These are phyloP conservation scores for Chondrilla cf. caribensis DNA, from an alignment of 37 sponge, comb jelly and placozoan species.

Conservation along the genomic window DNA sequence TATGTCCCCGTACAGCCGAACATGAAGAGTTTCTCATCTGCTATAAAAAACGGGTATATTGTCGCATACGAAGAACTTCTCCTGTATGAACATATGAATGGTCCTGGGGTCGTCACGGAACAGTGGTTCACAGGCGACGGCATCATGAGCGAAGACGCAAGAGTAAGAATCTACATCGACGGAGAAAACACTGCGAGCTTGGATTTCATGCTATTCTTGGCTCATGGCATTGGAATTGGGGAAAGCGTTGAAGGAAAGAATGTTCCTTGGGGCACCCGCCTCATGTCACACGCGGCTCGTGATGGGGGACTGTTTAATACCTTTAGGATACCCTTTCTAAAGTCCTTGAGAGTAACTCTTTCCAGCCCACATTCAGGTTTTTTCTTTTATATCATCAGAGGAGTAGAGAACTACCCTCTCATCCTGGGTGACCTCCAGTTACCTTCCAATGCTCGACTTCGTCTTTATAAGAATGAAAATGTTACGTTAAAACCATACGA, in stretches of 20 bases:
- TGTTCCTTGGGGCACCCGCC: conserved; percentile 63
- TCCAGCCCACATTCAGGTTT: conserved; percentile 31
- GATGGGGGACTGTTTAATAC: conserved; percentile 53
- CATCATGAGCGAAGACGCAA: conserved; percentile 49
- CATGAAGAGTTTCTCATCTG: conserved; percentile 69
- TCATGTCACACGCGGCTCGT: conserved; percentile 48
- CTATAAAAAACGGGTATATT: conserved; percentile 62
- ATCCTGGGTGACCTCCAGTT: conserved; percentile 61
- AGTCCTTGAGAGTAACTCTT: conserved; percentile 60
- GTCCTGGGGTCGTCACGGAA: conserved; percentile 80
- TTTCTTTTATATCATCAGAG: conserved; percentile 69
- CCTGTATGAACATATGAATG: conserved; percentile 50
- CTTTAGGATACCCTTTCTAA: conserved; percentile 59
- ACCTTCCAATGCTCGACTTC: conserved; percentile 52
- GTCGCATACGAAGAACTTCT: conserved; percentile 43
- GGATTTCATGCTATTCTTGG: conserved; percentile 61
- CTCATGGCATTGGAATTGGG: conserved; percentile 60
- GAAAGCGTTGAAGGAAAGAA: conserved; percentile 16
- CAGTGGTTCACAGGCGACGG: conserved; percentile 67
- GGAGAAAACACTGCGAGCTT: conserved; percentile 59
- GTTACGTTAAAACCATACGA: conserved; percentile 31
- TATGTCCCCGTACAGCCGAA: conserved; percentile 36
- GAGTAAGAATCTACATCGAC: conserved; percentile 76
- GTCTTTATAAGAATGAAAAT: conserved; percentile 60
- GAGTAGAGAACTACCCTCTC: conserved; percentile 69